Evolutionary conservation across 1,140 invertebrate species (phyloP), one percentile per base, ranked within the genome.

Genomic region (Drosophila aff.): DNA sequence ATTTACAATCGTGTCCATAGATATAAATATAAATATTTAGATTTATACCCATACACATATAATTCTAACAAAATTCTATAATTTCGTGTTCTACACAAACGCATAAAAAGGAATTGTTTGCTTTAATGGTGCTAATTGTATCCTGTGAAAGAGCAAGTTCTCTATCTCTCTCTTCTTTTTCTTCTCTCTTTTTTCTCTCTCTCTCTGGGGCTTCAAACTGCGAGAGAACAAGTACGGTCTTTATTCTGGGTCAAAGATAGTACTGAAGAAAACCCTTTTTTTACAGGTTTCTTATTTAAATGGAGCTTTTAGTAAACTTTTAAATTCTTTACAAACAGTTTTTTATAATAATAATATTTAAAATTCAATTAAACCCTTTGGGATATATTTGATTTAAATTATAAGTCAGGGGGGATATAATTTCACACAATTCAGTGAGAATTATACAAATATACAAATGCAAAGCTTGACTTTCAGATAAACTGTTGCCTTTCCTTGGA

Each of bases 31-130:
- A 23, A 23, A 23, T 23, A 23, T 23, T 23, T 3, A 49, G 9
- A 49, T 28, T 28, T 9, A 15, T 50, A 72, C 11, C 18, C 18
- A 33, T 33, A 23, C 23, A 26, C 6, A 55, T 65, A 55, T 46
- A 84, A 79, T 65, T 68, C 66, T 72, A 86, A 79, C 82, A 86
- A 86, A 85, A 85, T 67, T 79, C 63, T 79, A 82, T 86, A 82
- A 79, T 86, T 86, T 79, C 82, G 66, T 75, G 66, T 75, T 53
- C 76, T 80, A 73, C 68, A 83, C 44, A 75, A 62, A 38, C 69
- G 58, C 76, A 83, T 71, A 80, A 46, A 46, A 36, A 49, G 50
- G 53, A 66, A 64, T 53, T 23, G 21, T 63, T 61, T 28, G 63
- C 73, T 76, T 77, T 53, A 58, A 72, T 69, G 64, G 75, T 82